Percentiles rank a stretch among this genome's conserved stretches.
Evolutionary conservation across 2,113 vertebrate genomes (phyloP).

Genomic region (Corythornis vintsioides): DNA sequence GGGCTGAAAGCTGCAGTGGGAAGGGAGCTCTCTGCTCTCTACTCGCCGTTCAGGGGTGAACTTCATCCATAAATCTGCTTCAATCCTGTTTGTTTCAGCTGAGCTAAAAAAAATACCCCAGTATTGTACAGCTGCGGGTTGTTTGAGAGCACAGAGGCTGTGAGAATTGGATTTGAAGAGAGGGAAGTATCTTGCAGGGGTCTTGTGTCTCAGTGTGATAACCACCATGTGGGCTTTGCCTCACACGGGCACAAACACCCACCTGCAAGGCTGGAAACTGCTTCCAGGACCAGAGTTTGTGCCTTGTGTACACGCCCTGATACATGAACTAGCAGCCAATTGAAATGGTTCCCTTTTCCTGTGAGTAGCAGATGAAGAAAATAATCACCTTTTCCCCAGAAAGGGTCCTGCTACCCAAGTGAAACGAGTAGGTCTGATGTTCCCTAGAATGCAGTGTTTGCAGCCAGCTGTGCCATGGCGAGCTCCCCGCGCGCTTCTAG

Average conservation of each 20-base stretch:
- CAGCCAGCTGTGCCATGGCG: not conserved
- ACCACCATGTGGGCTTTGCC: not conserved
- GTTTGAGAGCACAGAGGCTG: not conserved
- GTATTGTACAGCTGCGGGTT: not conserved
- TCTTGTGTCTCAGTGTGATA: not conserved
- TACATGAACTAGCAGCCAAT: not conserved
- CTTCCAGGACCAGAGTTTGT: not conserved
- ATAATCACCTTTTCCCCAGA: not conserved
- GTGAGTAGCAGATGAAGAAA: not conserved
- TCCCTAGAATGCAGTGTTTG: too few species aligned
- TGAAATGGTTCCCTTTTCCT: not conserved
- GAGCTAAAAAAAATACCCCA: not conserved
- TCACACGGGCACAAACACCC: not conserved
- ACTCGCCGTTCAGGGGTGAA: not conserved
- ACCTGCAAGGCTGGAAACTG: not conserved
- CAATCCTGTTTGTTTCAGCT: not conserved
- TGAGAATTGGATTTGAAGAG: not conserved
- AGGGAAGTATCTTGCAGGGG: accelerated
- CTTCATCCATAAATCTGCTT: not conserved
- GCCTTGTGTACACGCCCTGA: not conserved
- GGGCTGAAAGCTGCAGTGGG: not conserved
- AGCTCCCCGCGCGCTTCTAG: not conserved
- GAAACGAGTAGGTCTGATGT: not conserved
- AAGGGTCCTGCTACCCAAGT: not conserved
- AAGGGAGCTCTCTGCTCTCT: not conserved